A percentile compares a stretch with the other conserved stretches of the same genome.
phyloP scores from a whole-genome alignment of 64 coral and sea anemone species.

The Pachyseris speciosa region DNA sequence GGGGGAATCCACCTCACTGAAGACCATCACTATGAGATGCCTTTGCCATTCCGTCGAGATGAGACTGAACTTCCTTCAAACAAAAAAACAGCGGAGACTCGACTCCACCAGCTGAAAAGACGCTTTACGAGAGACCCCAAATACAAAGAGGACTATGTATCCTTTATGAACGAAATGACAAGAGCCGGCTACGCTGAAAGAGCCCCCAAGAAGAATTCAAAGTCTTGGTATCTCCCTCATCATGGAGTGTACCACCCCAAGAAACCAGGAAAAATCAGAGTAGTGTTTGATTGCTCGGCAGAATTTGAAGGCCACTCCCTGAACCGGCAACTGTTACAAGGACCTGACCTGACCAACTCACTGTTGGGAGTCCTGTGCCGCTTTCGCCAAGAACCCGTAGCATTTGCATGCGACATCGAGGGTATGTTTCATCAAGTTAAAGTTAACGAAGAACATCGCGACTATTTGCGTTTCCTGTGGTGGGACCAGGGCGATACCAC shows the following conservation, averaged over 20 bases:
- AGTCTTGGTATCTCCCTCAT: conserved; percentile 39
- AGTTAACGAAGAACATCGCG: too few species aligned
- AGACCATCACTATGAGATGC: conserved; percentile 60
- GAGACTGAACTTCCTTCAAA: background rate
- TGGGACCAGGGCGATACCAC: conserved; percentile 20
- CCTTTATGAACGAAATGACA: conserved; percentile 23
- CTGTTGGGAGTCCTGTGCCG: conserved; percentile 41
- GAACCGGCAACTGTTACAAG: too few species aligned
- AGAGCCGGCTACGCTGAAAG: conserved; percentile 10
- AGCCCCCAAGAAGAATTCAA: background rate
- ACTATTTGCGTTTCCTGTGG: conserved; percentile 24
- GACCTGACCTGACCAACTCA: conserved; percentile 48
- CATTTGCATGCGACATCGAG: conserved; percentile 39
- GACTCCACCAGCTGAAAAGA: conserved; percentile 23
- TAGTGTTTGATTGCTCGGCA: too few species aligned
- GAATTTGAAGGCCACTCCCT: too few species aligned
- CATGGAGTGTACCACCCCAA: too few species aligned
- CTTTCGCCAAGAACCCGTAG: conserved; percentile 29
- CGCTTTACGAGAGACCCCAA: conserved; percentile 23
- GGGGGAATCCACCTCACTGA: conserved; percentile 22
- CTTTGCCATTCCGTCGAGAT: conserved; percentile 8
- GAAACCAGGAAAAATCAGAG: too few species aligned
- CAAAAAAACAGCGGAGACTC: conserved; percentile 7
- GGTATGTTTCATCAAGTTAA: conserved; percentile 30
- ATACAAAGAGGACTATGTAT: conserved; percentile 46